Percentiles rank a stretch among this genome's conserved stretches.
These are phyloP conservation scores for Trachythela sp. DNA, from an alignment of 64 coral and sea anemone species.

Conservation along the genomic window DNA sequence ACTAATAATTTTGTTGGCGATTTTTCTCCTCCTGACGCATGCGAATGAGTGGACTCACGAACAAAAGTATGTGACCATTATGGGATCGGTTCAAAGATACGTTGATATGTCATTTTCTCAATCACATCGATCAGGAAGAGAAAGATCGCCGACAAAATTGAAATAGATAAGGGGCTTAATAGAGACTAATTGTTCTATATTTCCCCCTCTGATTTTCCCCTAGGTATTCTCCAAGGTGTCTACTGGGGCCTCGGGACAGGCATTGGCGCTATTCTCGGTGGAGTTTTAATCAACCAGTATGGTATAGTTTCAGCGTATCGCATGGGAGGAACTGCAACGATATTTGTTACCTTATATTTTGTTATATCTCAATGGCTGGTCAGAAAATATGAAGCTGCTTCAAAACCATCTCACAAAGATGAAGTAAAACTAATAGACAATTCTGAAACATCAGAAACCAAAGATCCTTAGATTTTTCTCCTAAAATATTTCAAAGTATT, in stretches of 20 bases:
- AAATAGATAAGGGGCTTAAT: no score
- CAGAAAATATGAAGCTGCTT: neutral
- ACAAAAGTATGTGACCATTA: no score
- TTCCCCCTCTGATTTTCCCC: neutral
- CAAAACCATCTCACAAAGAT: neutral
- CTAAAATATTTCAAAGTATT: neutral
- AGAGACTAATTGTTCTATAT: no score
- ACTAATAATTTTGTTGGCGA: no score
- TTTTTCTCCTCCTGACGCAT: no score
- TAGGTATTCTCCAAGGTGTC: conserved; percentile 86
- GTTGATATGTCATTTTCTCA: no score
- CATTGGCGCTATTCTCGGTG: conserved; percentile 89
- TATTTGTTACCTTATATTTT: conserved; percentile 43
- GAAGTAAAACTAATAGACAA: neutral
- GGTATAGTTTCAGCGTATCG: conserved; percentile 73
- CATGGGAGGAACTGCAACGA: conserved; percentile 49
- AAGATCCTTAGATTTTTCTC: neutral
- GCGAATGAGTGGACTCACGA: no score
- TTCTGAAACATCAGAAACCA: neutral
- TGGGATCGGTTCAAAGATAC: no score
- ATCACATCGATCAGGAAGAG: no score
- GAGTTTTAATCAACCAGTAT: conserved; percentile 71
- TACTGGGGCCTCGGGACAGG: conserved; percentile 97
- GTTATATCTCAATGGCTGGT: conserved; percentile 49
- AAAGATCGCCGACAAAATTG: no score